These are phyloP conservation scores for Sussaba pulchella DNA, from an alignment of 2,888 invertebrate species.

Conservation along the genomic window DNA sequence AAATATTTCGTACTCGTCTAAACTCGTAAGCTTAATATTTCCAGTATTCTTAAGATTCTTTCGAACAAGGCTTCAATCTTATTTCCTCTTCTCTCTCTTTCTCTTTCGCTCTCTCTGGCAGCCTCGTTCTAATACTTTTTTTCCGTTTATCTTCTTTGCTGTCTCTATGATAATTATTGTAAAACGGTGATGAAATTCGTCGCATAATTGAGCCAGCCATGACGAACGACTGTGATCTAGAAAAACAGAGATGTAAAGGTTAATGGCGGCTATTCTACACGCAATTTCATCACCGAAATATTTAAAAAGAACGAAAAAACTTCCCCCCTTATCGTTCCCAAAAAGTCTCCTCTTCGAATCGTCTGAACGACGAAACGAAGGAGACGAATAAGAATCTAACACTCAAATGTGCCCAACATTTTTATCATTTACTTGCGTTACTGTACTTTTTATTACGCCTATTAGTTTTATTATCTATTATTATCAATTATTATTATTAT, in stretches of 20 bases:
- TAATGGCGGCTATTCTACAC: conserved; percentile 78
- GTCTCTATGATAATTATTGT: conserved; percentile 31
- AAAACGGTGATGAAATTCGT: conserved; percentile 77
- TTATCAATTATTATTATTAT: conserved; percentile 42
- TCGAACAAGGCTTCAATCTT: conserved; percentile 67
- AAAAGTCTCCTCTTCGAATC: conserved; percentile 30
- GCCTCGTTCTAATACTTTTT: conserved; percentile 67
- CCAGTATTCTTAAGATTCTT: conserved; percentile 79
- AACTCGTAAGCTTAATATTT: conserved; percentile 77
- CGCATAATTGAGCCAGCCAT: conserved; percentile 78
- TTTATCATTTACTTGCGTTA: conserved; percentile 63
- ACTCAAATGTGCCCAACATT: conserved; percentile 53
- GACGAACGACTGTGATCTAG: conserved; percentile 81
- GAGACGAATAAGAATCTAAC: conserved; percentile 27
- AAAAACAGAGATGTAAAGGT: conserved; percentile 78
- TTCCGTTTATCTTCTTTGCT: conserved; percentile 59
- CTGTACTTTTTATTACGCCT: conserved; percentile 74
- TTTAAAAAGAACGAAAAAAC: conserved; percentile 34
- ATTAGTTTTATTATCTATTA: conserved; percentile 67
- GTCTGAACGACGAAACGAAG: conserved; percentile 10
- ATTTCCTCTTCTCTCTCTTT: conserved; percentile 58
- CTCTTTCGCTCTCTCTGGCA: conserved; percentile 38
- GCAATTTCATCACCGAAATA: conserved; percentile 76
- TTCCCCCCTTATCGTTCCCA: no score
- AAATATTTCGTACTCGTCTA: conserved; percentile 79